Percentiles rank a stretch among this genome's conserved stretches.
Conservation (phyloP, 2,888 invertebrate genomes). For the Aspidapion aeneum region DNA sequence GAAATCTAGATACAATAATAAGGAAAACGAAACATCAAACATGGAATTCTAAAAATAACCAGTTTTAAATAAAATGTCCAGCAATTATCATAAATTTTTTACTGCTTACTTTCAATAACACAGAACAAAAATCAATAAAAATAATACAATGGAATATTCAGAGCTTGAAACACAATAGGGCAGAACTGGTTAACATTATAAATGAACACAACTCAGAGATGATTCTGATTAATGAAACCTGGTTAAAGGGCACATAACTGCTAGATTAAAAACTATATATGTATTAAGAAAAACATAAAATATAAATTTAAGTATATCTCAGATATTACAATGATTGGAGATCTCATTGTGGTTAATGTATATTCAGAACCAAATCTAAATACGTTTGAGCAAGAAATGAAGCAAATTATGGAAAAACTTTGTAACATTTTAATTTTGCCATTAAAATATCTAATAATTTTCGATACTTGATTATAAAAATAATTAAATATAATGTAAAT, state of each 20-base stretch:
- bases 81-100: too few relatives aligned
- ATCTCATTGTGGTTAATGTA: not conserved
- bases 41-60: too few relatives aligned
- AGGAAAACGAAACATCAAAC: too few relatives aligned
- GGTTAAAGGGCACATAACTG: slow-evolving; percentile 8
- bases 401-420: not conserved
- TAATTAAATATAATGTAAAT: too few relatives aligned
- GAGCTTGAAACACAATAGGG: not conserved
- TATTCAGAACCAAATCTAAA: not conserved
- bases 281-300: slow-evolving; percentile 2
- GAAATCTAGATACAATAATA: too few relatives aligned
- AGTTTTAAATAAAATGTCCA: too few relatives aligned
- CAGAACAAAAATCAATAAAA: not conserved
- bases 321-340: not conserved
- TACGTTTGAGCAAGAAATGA: not conserved
- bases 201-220: not conserved
- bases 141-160: slow-evolving; percentile 1
- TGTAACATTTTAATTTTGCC: too few relatives aligned
- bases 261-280: slow-evolving; percentile 2
- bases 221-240: slow-evolving; percentile 11
- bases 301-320: not conserved
- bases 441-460: too few relatives aligned
- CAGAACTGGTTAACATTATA: not conserved
- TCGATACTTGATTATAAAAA: too few relatives aligned
- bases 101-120: too few relatives aligned